Conservation (phyloP, 1,140 invertebrate genomes). For the Neelides sp. region DNA sequence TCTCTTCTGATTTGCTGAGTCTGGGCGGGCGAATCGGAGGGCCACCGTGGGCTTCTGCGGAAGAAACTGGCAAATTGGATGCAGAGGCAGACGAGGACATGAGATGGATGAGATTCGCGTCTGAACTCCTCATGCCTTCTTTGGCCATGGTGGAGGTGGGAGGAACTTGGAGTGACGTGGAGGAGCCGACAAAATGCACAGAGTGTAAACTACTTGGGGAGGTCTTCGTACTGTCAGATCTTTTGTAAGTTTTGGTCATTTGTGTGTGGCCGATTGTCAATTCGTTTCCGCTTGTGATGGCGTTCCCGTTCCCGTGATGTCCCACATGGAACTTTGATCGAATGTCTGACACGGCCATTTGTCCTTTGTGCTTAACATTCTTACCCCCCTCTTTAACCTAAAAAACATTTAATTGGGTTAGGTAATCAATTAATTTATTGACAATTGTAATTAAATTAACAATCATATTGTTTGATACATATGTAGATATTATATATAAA, state of each 20-base stretch:
- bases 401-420: constrained; percentile 14
- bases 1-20: constrained; percentile 29
- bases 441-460: constrained; percentile 5
- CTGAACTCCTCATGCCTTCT: neutral
- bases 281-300: neutral
- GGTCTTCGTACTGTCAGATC: neutral
- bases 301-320: neutral
- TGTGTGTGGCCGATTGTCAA: constrained; percentile 8
- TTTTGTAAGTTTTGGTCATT: constrained; percentile 10
- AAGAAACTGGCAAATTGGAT: constrained; percentile 9
- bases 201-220: neutral
- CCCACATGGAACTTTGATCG: constrained; percentile 27
- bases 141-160: neutral
- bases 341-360: constrained; percentile 26
- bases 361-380: constrained; percentile 40
- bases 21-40: constrained; percentile 11
- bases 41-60: neutral
- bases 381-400: constrained; percentile 64
- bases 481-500: constrained; percentile 9
- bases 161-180: neutral
- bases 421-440: constrained; percentile 4
- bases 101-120: constrained; percentile 22
- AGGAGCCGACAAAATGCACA: neutral
- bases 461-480: constrained; percentile 10
- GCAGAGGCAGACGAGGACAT: constrained; percentile 17